Conservation (phyloP, 2,888 invertebrate genomes). For the Pollenia amentaria region DNA sequence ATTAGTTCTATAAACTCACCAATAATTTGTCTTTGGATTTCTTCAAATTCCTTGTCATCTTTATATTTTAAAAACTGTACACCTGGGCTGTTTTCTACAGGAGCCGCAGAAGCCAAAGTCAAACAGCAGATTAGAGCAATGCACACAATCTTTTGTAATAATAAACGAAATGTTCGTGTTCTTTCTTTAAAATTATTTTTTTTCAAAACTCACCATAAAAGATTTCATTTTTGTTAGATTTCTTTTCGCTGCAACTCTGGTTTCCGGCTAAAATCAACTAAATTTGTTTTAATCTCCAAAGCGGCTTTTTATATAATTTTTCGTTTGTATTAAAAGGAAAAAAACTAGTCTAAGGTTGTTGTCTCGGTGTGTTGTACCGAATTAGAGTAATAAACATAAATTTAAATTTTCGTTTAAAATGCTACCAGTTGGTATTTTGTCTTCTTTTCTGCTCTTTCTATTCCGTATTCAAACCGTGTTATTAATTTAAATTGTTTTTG, state of each 20-base stretch:
- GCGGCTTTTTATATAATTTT: conserved; percentile 55
- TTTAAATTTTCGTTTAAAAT: conserved; percentile 46
- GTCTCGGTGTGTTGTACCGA: conserved; percentile 23
- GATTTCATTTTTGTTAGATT: conserved; percentile 46
- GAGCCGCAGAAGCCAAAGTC: conserved; percentile 65
- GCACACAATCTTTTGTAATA: conserved; percentile 45
- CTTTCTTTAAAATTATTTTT: background rate
- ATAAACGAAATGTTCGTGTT: background rate
- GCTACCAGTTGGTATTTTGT: conserved; percentile 45
- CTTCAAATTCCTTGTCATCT: conserved; percentile 78
- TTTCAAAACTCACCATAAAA: conserved; percentile 40
- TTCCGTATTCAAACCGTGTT: background rate
- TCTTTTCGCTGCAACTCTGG: background rate
- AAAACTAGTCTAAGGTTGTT: conserved; percentile 43
- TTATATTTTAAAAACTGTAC: conserved; percentile 78
- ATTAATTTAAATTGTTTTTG: conserved; percentile 26
- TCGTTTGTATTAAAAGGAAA: conserved; percentile 1
- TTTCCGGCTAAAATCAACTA: conserved; percentile 43
- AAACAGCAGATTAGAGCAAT: conserved; percentile 64
- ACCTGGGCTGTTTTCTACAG: conserved; percentile 71
- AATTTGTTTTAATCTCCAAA: background rate
- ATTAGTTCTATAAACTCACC: conserved; percentile 53
- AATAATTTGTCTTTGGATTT: conserved; percentile 78
- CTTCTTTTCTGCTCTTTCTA: background rate
- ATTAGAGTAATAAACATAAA: conserved; percentile 45